These are phyloP conservation scores for Podarcis lilfordi DNA, from an alignment of 2,797 vertebrate genomes.

Conservation along the genomic window DNA sequence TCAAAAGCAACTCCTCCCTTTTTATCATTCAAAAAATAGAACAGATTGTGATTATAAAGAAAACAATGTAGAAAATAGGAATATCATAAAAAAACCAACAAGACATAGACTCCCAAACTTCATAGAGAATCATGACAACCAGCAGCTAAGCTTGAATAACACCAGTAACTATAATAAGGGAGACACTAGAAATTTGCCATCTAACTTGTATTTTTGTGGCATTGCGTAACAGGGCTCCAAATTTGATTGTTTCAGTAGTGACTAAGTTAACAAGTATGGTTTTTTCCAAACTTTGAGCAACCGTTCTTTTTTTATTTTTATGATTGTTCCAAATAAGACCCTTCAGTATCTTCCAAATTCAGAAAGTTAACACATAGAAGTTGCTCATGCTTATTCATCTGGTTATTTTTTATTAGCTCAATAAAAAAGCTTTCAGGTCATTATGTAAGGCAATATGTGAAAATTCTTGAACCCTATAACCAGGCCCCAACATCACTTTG, in stretches of 20 bases:
- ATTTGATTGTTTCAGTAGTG: background rate
- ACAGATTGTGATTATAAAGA: background rate
- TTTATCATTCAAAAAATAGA: background rate
- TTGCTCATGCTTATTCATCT: background rate
- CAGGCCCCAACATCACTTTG: background rate
- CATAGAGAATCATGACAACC: no score
- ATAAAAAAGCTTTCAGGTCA: background rate
- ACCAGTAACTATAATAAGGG: background rate
- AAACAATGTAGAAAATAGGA: background rate
- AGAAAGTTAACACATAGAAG: background rate
- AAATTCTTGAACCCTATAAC: background rate
- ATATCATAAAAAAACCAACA: background rate
- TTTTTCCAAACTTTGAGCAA: background rate
- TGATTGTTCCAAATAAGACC: background rate
- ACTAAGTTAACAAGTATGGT: background rate
- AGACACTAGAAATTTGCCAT: background rate
- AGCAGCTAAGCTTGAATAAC: background rate
- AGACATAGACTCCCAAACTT: background rate
- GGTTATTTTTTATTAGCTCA: background rate
- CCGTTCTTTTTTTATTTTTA: background rate
- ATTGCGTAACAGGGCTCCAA: background rate
- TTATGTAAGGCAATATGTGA: background rate
- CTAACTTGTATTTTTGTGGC: background rate
- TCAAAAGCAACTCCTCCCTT: background rate
- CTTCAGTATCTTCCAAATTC: background rate